Percentiles rank a stretch among this genome's conserved stretches.
phyloP scores from a whole-genome alignment of 2,888 invertebrate genomes.

The Drosophila mayaguana region DNA sequence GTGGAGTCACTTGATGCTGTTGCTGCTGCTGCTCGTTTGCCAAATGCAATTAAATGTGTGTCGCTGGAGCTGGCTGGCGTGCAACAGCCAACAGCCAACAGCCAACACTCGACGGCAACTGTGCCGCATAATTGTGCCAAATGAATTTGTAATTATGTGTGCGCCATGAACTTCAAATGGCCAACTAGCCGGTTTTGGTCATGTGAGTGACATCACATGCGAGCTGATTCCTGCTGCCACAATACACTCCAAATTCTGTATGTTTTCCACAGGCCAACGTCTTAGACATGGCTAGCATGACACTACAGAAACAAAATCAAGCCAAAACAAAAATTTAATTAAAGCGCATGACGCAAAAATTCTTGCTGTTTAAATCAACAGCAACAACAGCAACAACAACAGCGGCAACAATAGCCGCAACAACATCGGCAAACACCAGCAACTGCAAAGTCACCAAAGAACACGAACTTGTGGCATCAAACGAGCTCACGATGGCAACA shows the following conservation, averaged over 20 bases:
- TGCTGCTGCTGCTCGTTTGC: conserved; percentile 60
- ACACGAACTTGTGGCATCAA: background rate
- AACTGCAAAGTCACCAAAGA: conserved; percentile 18
- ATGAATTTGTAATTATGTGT: conserved; percentile 78
- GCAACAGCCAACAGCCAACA: conserved; percentile 12
- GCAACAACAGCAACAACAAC: conserved; percentile 6
- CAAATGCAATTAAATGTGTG: conserved; percentile 80
- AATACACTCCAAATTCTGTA: conserved; percentile 41
- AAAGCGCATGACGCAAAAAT: conserved; percentile 74
- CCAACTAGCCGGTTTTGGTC: conserved; percentile 61
- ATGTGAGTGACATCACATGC: conserved; percentile 76
- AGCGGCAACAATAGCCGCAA: conserved; percentile 5
- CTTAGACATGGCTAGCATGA: conserved; percentile 53
- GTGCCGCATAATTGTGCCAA: conserved; percentile 80
- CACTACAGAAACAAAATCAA: conserved; percentile 60
- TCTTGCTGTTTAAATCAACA: conserved; percentile 27
- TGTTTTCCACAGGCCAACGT: conserved; percentile 13
- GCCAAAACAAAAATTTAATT: conserved; percentile 74
- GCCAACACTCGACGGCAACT: conserved; percentile 43
- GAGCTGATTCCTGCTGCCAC: conserved; percentile 22
- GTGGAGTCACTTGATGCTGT: conserved; percentile 28
- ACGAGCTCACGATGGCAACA: background rate
- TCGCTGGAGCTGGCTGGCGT: conserved; percentile 43
- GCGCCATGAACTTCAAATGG: conserved; percentile 68
- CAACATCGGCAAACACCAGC: conserved; percentile 10